Evolutionary conservation across 2,113 vertebrate species (phyloP).

Genomic region (Psittacula cyanocephala): DNA sequence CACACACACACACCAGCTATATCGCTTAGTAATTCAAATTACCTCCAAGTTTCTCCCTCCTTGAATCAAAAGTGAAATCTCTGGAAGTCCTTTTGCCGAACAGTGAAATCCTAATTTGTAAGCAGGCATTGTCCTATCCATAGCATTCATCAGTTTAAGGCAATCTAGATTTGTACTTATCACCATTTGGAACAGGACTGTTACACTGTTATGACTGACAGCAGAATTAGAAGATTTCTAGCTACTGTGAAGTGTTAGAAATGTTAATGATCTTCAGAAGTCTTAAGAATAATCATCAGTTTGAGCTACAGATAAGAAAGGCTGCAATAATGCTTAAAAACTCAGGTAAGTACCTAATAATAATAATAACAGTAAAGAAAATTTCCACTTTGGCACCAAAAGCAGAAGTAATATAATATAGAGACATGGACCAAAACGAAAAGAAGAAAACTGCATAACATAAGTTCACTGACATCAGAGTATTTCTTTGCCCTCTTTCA

Average conservation of each 20-base stretch:
- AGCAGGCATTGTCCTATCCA: slow-evolving; percentile 41
- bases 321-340: background rate
- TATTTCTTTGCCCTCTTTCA: background rate
- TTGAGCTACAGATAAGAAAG: background rate
- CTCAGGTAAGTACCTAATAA: background rate
- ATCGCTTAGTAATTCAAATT: slow-evolving; percentile 22
- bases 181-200: slow-evolving; percentile 53
- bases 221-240: slow-evolving; percentile 59
- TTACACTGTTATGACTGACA: slow-evolving; percentile 55
- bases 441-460: background rate
- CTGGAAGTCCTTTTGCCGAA: background rate
- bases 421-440: background rate
- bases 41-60: background rate
- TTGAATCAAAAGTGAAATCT: slow-evolving; percentile 53
- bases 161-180: slow-evolving; percentile 69
- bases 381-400: background rate
- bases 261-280: slow-evolving; percentile 48
- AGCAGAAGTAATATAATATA: background rate
- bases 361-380: background rate
- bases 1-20: background rate
- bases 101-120: slow-evolving; percentile 26
- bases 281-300: background rate
- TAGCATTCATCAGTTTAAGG: slow-evolving; percentile 66
- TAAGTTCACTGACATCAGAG: background rate
- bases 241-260: slow-evolving; percentile 27